Evolutionary conservation across 2,888 invertebrate genomes (phyloP).

Genomic region (Chrysolina haemoptera): DNA sequence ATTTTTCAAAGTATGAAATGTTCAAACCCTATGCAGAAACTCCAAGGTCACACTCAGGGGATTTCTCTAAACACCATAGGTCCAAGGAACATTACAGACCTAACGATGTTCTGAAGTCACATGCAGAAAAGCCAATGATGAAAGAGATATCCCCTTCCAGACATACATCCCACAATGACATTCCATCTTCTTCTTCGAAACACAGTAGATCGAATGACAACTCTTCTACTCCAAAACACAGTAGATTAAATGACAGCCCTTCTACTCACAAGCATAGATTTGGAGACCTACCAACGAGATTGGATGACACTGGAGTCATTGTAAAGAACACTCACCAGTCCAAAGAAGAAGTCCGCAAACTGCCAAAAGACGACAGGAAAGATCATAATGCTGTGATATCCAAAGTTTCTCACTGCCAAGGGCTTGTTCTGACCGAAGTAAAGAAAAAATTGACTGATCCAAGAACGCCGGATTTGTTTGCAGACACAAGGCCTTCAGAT

Average conservation of each 20-base stretch:
- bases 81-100: constrained; percentile 22
- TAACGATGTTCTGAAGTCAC: constrained; percentile 13
- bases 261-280: constrained; percentile 6
- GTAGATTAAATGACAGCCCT: background rate
- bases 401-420: constrained; percentile 61
- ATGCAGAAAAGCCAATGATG: background rate
- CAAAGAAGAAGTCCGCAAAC: constrained; percentile 29
- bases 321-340: constrained; percentile 39
- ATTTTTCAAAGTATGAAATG: constrained; percentile 38
- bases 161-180: constrained; percentile 12
- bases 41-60: constrained; percentile 9
- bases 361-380: constrained; percentile 35
- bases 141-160: background rate
- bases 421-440: constrained; percentile 63
- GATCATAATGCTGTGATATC: constrained; percentile 52
- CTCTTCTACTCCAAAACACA: constrained; percentile 5
- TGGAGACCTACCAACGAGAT: constrained; percentile 5
- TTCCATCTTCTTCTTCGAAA: constrained; percentile 1
- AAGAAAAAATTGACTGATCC: constrained; percentile 29
- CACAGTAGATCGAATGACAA: background rate
- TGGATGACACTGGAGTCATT: constrained; percentile 46
- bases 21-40: constrained; percentile 41
- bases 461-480: constrained; percentile 19
- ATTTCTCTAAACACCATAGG: constrained; percentile 4
- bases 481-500: background rate